A percentile compares a stretch with the other conserved stretches of the same genome.
phyloP scores from a whole-genome alignment of 2,113 vertebrate genomes.

The Heterotilapia buettikoferi region DNA sequence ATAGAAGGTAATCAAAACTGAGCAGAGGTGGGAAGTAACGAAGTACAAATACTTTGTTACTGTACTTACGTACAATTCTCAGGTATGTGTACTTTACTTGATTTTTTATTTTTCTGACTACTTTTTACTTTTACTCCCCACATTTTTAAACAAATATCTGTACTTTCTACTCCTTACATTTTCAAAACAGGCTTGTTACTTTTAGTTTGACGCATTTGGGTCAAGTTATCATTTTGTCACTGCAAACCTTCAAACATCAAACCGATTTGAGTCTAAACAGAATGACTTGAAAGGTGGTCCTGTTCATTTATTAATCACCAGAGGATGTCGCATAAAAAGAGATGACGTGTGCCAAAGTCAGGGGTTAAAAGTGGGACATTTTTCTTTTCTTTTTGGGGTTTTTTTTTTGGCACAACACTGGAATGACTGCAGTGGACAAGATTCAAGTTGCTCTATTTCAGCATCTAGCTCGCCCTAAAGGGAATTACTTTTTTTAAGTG shows the following conservation, averaged over 20 bases:
- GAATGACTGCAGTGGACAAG: not conserved
- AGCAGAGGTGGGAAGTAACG: not conserved
- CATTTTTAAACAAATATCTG: not conserved
- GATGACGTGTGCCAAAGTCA: not conserved
- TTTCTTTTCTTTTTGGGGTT: rapidly evolving
- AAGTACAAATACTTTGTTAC: not conserved
- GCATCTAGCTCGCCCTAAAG: not conserved
- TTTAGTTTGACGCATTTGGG: not conserved
- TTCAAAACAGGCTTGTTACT: not conserved
- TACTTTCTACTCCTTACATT: not conserved
- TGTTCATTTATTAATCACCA: not conserved
- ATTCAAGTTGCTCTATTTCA: not conserved
- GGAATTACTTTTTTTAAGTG: not conserved
- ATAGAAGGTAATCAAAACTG: not conserved
- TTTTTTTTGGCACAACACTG: not conserved
- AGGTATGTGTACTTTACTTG: not conserved
- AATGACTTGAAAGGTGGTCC: not conserved
- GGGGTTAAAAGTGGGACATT: rapidly evolving
- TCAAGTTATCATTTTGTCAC: not conserved
- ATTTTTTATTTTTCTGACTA: not conserved
- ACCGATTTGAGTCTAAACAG: not conserved
- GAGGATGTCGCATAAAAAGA: not conserved
- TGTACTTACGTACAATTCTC: not conserved
- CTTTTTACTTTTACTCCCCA: not conserved
- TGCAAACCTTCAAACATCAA: not conserved